Conservation (phyloP, 1,140 invertebrate species). For the Doryteuthis pealeii region DNA sequence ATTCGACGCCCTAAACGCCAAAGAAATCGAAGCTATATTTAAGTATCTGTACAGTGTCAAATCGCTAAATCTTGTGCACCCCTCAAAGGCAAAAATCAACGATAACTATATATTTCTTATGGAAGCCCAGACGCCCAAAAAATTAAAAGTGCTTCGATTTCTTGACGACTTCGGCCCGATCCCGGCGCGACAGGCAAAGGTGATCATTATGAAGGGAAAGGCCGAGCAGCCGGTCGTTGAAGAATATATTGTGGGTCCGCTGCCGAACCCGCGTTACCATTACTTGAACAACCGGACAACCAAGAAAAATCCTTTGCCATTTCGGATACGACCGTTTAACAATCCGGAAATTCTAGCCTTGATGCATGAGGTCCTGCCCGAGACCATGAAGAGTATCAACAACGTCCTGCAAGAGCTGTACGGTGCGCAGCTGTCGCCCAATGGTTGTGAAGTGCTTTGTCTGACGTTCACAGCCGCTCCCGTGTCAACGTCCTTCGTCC, state of each 20-base stretch:
- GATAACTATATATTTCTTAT: conserved; percentile 3
- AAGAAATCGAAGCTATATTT: not conserved
- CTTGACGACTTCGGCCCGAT: not conserved
- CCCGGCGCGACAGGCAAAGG: conserved; percentile 23
- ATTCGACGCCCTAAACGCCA: not conserved
- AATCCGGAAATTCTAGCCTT: conserved; percentile 13
- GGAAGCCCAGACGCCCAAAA: not conserved
- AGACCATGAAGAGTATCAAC: not conserved
- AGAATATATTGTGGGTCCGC: conserved; percentile 29
- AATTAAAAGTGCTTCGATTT: conserved; percentile 3
- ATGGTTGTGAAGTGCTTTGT: conserved; percentile 17
- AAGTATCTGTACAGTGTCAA: not conserved
- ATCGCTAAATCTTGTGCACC: not conserved
- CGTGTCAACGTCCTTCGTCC: conserved; percentile 3
- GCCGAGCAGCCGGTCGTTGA: conserved; percentile 14
- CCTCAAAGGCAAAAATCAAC: not conserved
- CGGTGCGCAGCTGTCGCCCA: conserved; percentile 11
- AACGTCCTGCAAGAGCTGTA: conserved; percentile 19
- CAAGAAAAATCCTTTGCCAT: conserved; percentile 14
- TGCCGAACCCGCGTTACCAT: conserved; percentile 20
- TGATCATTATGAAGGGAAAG: conserved; percentile 25
- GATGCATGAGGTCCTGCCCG: not conserved
- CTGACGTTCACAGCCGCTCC: not conserved
- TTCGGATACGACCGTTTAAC: conserved; percentile 8
- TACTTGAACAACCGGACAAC: conserved; percentile 14